Base-by-base conservation (phyloP, 1,140 invertebrate genomes). In the Zaprionus nigranus region DNA sequence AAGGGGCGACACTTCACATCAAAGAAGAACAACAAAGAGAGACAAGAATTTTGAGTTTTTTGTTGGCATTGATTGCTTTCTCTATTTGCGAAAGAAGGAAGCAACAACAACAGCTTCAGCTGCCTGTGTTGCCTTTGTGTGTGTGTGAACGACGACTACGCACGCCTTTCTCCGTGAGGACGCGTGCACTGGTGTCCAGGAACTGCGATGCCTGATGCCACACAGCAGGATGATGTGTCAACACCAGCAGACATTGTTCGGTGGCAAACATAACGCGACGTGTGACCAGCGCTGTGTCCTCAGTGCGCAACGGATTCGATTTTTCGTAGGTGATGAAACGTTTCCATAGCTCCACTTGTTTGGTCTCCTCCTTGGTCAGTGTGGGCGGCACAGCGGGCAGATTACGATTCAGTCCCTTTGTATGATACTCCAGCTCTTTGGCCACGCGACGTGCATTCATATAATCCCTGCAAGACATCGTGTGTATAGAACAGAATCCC, bases 201-300 rank as follows among this genome's bases (percentile, higher is more conserved):
- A 98, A 99, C 79, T 98, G 96, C 1, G 99, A 98, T 0, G 98
- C 98, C 93, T 99, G 98, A 93, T 99, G 98, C 99, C 99, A 99
- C 54, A 99, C 97, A 81, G 99, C 99, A 0, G 98, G 98, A 94
- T 99, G 98, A 93, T 99, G 98, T 3, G 98, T 98, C 6, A 99
- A 93, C 92, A 99, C 99, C 13, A 99, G 93, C 26, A 99, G 93
- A 91, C 98, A 99, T 93, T 99, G 99, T 91, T 99, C 99, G 79
- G 99, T 99, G 0, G 99, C 99, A 94, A 99, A 99, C 95, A 99
- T 98, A 1, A 99, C 98, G 90, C 99, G 93, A 65, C 97, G 96
- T 0, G 98, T 98, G 2, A 99, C 96, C 1, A 99, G 91, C 0
- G 97, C 96, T 1, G 98, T 97, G 90, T 99, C 99, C 93, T 99